These are phyloP conservation scores for Anabas testudineus DNA, from an alignment of 2,797 vertebrate species.

Conservation along the genomic window DNA sequence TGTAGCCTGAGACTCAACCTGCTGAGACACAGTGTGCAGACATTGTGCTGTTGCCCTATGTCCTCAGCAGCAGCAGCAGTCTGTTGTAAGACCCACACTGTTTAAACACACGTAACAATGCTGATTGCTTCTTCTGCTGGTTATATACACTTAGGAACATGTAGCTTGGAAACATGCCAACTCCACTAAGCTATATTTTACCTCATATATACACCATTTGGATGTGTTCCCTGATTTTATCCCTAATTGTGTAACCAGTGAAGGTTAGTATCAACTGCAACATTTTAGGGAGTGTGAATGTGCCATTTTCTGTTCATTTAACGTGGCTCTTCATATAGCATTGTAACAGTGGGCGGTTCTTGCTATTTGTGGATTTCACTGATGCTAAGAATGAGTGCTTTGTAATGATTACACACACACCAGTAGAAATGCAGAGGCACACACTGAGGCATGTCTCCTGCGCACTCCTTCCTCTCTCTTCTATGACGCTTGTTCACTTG, in stretches of 20 bases:
- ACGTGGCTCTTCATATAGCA: constrained; percentile 11
- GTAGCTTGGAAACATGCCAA: constrained; percentile 2
- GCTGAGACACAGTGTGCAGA: constrained; percentile 8
- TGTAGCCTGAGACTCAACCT: constrained; percentile 1
- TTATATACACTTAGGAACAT: not conserved
- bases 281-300: constrained; percentile 25
- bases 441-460: constrained; percentile 27
- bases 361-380: constrained; percentile 63
- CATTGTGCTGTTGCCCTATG: not conserved
- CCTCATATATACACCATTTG: constrained; percentile 15
- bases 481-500: constrained; percentile 24
- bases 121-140: constrained; percentile 2
- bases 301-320: constrained; percentile 25
- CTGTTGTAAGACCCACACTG: not conserved
- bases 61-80: constrained; percentile 13
- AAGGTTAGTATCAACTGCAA: constrained; percentile 3
- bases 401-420: constrained; percentile 37
- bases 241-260: constrained; percentile 16
- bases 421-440: constrained; percentile 11
- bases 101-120: constrained; percentile 3
- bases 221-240: not conserved
- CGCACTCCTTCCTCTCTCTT: constrained; percentile 36
- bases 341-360: constrained; percentile 38
- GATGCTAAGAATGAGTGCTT: constrained; percentile 60
- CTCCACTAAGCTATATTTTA: constrained; percentile 1